Conservation (phyloP, 2,797 vertebrate species). For the Channallabes apus region DNA sequence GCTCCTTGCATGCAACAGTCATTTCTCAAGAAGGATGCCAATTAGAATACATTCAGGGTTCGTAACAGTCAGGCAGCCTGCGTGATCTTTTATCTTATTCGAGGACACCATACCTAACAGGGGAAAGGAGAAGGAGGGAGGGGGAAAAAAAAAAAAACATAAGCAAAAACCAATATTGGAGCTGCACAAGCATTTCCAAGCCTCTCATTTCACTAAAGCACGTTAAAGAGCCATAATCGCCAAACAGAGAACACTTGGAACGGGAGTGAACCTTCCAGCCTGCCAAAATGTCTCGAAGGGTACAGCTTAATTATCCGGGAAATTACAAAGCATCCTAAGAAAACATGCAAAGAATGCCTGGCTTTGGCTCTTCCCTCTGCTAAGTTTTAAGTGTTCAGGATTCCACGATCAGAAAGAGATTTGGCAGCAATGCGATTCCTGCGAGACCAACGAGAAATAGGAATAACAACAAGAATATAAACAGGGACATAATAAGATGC, state of each 20-base stretch:
- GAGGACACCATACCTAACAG: background rate
- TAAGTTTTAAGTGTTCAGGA: slow-evolving; percentile 4
- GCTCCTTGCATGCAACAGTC: background rate
- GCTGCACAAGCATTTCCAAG: background rate
- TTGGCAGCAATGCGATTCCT: background rate
- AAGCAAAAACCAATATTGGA: background rate
- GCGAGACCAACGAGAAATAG: background rate
- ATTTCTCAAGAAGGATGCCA: no score
- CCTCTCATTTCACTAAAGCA: background rate
- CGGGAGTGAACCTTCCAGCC: background rate
- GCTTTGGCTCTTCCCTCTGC: slow-evolving; percentile 10
- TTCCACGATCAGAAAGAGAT: background rate
- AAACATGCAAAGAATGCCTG: slow-evolving; percentile 17
- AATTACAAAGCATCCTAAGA: slow-evolving; percentile 15
- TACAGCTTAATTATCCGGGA: background rate
- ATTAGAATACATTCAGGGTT: background rate
- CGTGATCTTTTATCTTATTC: background rate
- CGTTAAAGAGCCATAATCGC: background rate
- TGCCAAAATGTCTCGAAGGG: slow-evolving; percentile 11
- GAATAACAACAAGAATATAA: background rate
- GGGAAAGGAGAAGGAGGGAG: background rate
- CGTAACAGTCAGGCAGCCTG: background rate
- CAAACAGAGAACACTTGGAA: slow-evolving; percentile 2
- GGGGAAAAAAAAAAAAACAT: background rate
- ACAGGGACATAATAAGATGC: slow-evolving; percentile 2